phyloP scores from a whole-genome alignment of 1,140 invertebrate species.

The Pomacea maculata region DNA sequence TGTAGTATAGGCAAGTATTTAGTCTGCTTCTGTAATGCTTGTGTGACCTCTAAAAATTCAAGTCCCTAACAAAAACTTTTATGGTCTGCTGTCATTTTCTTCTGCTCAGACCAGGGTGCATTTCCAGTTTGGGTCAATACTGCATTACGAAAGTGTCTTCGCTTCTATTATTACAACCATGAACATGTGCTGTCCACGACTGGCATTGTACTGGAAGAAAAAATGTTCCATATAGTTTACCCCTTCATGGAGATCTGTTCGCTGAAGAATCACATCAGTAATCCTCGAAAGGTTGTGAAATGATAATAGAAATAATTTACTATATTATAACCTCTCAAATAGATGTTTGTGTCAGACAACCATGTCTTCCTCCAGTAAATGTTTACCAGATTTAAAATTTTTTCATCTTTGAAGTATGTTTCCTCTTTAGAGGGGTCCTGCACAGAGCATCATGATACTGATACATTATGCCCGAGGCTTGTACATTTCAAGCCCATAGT shows the following conservation, averaged over 20 bases:
- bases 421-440: too few species aligned
- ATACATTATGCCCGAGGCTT: too few species aligned
- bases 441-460: too few species aligned
- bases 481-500: too few species aligned
- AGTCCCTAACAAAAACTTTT: background rate
- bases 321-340: background rate
- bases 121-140: constrained; percentile 28
- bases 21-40: too few species aligned
- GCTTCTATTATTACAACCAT: constrained; percentile 33
- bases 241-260: constrained; percentile 31
- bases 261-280: constrained; percentile 42
- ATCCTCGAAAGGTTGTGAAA: constrained; percentile 28
- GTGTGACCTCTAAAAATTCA: too few species aligned
- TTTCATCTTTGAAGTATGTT: too few species aligned
- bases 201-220: constrained; percentile 37
- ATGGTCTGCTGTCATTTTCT: background rate
- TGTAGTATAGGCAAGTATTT: too few species aligned
- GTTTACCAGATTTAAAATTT: too few species aligned
- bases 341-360: too few species aligned
- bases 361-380: too few species aligned
- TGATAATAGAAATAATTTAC: too few species aligned
- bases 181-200: constrained; percentile 34
- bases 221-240: constrained; percentile 43
- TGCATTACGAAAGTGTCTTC: constrained; percentile 40
- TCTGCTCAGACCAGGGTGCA: background rate